Base-by-base conservation (phyloP, 1,140 invertebrate genomes). In the Chrysopa pallens region DNA sequence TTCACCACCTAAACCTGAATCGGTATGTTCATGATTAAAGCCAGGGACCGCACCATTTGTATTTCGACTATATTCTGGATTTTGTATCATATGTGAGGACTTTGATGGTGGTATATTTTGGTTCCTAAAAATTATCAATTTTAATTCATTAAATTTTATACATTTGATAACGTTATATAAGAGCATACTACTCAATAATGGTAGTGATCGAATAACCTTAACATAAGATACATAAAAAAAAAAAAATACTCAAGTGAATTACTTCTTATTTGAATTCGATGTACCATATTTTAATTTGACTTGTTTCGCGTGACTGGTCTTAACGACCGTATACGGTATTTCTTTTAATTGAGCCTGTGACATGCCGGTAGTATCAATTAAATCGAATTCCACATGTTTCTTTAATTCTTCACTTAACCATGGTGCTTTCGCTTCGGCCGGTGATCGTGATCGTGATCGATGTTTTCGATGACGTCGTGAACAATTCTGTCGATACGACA, bases 321-420 rank as follows among this genome's bases (percentile, higher is more conserved):
- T 74, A 3, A 94, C 85, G 42, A 89, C 84, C 3, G 85, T 90
- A 59, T 92, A 96, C 4, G 89, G 84, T 50, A 94, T 94, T 60
- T 94, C 85, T 49, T 78, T 72, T 4, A 91, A 69, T 56, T 93
- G 85, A 46, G 84, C 80, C 51, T 88, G 84, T 38, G 79, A 82
- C 80, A 94, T 84, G 31, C 84, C 85, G 13, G 76, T 72, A 0
- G 87, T 89, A 49, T 93, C 88, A 39, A 94, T 75, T 50, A 94
- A 66, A 54, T 83, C 77, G 64, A 90, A 93, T 58, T 93, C 83
- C 50, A 95, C 69, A 63, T 93, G 87, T 59, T 76, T 73, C 47
- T 75, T 74, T 45, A 88, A 56, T 62, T 88, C 84, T 49, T 70
- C 66, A 2, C 75, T 78, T 29, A 84, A 61, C 58, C 70, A 70